A percentile compares a stretch with the other conserved stretches of the same genome.
phyloP scores from a whole-genome alignment of 2,797 vertebrate genomes.

The Leptatherina wallacei region DNA sequence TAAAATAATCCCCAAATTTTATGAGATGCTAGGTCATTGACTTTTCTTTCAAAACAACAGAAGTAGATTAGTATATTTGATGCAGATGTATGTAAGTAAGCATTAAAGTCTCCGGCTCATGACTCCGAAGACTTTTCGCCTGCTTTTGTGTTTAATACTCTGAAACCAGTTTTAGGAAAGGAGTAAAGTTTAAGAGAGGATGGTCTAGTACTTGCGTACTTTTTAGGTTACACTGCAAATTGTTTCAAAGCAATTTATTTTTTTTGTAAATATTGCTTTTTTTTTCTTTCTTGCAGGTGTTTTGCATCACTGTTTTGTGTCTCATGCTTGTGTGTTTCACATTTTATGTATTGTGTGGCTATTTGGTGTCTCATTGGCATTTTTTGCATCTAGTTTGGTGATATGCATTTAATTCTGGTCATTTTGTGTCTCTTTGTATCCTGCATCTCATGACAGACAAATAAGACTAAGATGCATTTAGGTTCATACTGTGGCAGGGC shows the following conservation, averaged over 20 bases:
- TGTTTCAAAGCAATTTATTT: not conserved
- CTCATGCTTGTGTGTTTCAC: not conserved
- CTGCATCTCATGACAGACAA: not conserved
- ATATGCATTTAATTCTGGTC: not conserved
- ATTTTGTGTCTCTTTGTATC: not conserved
- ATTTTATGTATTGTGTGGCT: not conserved
- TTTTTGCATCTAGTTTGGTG: not conserved
- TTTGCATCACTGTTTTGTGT: not conserved
- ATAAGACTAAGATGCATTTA: not conserved
- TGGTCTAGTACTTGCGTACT: not conserved
- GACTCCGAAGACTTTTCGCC: not conserved
- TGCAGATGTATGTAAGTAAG: not conserved
- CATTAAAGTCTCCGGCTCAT: not conserved
- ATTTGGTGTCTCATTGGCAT: not conserved
- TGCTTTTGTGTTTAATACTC: not conserved
- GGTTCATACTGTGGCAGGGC: not conserved
- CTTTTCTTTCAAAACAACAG: not conserved
- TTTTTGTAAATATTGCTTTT: not conserved
- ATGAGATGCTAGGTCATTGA: too few species aligned
- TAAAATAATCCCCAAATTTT: too few species aligned
- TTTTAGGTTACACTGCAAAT: not conserved
- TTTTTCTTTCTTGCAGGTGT: not conserved
- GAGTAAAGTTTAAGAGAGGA: not conserved
- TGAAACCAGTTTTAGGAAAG: not conserved
- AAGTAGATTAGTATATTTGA: not conserved